These are phyloP conservation scores for Whitmania pigra DNA, from an alignment of 1,140 invertebrate genomes.

Conservation along the genomic window DNA sequence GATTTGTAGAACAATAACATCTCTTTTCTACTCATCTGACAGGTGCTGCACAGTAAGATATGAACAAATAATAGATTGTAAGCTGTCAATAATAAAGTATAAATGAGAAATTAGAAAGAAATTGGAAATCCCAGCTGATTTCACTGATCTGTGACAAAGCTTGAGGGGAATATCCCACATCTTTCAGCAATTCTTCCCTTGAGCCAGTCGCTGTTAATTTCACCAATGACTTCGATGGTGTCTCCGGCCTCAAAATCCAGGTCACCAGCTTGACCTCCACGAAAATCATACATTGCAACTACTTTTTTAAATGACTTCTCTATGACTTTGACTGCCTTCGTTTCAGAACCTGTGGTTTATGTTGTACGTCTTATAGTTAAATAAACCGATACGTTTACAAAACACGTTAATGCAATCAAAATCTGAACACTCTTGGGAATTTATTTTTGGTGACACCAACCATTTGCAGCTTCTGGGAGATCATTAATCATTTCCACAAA, in stretches of 20 bases:
- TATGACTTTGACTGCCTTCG: no score
- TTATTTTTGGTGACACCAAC: background rate
- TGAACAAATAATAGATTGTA: no score
- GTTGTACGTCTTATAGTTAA: no score
- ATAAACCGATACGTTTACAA: no score
- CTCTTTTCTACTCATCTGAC: no score
- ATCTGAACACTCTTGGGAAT: background rate
- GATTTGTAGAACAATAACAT: no score
- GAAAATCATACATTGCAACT: conserved; percentile 5
- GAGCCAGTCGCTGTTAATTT: background rate
- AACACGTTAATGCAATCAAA: background rate
- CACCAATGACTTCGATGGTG: background rate
- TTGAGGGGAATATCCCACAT: background rate
- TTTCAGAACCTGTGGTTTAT: no score
- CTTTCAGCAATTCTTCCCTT: background rate
- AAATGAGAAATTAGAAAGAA: no score
- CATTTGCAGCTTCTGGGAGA: background rate
- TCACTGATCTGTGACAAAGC: background rate
- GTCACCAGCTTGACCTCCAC: background rate
- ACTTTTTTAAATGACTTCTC: background rate
- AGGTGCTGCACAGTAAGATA: no score
- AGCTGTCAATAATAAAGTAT: no score
- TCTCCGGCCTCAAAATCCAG: background rate
- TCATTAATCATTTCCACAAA: background rate
- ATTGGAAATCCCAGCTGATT: no score